Evolutionary conservation across 2,113 vertebrate genomes (phyloP), one percentile per base, ranked within the genome.

Genomic region (Entomyzon cyanotis): DNA sequence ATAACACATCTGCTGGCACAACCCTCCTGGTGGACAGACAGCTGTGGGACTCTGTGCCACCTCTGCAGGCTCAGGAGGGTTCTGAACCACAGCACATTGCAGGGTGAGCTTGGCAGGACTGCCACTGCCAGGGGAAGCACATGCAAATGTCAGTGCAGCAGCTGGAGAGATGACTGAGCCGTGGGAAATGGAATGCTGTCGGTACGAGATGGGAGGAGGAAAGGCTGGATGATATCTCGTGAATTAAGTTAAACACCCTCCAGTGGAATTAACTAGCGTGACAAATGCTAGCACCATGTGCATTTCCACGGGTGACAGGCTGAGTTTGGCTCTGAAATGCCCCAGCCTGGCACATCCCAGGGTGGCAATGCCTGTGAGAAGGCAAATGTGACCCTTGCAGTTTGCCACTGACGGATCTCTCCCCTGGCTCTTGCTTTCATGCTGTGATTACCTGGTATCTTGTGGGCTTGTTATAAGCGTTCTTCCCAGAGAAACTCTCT

Each of bases 381-480:
- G 71, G 20, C 30, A 56, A 76, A 63, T 0, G 1, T 1, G 23
- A 33, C 16, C 41, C 50, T 50, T 33, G 71, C 22, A 41, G 70
- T 7, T 82, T 65, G 20, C 58, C 47, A 6, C 47, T 23, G 19
- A 5, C 69, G 75, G 12, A 37, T 17, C 93, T 81, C 52, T 85
- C 15, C 63, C 82, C 79, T 44, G 55, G 59, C 59, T 89, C 86
- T 60, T 37, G 50, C 39, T 41, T 35, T 68, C 85, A 5, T 79
- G 85, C 64, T 49, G 27, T 7, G 25, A 35, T 97, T 98, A 99
- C 99, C 99, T 99, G 98, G 69, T 99, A 99, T 98, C 99, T 98
- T 15, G 99, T 99, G 47, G 99, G 99, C 93, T 99, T 99, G 97
- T 98, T 99, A 93, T 98, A 98, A 60, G 98, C 98, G 23, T 99